A percentile compares a stretch with the other conserved stretches of the same genome.
These are phyloP conservation scores for Heliconius hermathena DNA, from an alignment of 1,140 invertebrate genomes.

Conservation along the genomic window DNA sequence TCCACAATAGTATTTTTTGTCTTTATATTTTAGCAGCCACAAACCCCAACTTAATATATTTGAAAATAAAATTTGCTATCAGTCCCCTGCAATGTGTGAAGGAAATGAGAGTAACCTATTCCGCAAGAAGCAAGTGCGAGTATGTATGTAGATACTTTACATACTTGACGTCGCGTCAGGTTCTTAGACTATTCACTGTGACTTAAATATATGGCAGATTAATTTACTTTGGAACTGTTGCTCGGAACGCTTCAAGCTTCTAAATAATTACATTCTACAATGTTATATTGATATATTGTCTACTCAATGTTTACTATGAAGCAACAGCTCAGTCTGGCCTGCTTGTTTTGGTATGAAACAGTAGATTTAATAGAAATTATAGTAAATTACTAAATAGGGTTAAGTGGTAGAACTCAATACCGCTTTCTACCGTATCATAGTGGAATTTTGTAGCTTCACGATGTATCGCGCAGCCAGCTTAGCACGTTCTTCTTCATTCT, in stretches of 20 bases:
- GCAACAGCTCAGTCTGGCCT: not conserved
- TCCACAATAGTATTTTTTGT: too few relatives aligned
- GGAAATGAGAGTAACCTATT: constrained; percentile 12
- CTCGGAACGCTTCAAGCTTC: not conserved
- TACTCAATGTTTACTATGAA: not conserved
- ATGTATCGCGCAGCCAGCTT: too few relatives aligned
- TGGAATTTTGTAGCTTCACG: too few relatives aligned
- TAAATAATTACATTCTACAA: constrained; percentile 5
- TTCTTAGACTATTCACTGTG: constrained; percentile 20
- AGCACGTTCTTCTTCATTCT: too few relatives aligned
- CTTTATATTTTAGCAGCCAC: too few relatives aligned
- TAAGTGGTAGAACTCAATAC: too few relatives aligned
- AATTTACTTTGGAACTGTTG: constrained; percentile 31
- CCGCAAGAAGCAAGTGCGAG: not conserved
- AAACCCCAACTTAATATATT: too few relatives aligned
- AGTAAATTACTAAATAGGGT: too few relatives aligned
- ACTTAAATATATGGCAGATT: constrained; percentile 28
- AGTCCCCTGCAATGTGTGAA: constrained; percentile 11
- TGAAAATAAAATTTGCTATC: not conserved
- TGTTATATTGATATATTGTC: constrained; percentile 4
- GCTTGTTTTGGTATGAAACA: too few relatives aligned
- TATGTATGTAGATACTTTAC: not conserved
- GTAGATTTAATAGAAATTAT: too few relatives aligned
- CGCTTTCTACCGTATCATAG: too few relatives aligned
- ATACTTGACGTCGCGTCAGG: constrained; percentile 2